Conservation (phyloP, 2,113 vertebrate genomes). For the Conger conger region DNA sequence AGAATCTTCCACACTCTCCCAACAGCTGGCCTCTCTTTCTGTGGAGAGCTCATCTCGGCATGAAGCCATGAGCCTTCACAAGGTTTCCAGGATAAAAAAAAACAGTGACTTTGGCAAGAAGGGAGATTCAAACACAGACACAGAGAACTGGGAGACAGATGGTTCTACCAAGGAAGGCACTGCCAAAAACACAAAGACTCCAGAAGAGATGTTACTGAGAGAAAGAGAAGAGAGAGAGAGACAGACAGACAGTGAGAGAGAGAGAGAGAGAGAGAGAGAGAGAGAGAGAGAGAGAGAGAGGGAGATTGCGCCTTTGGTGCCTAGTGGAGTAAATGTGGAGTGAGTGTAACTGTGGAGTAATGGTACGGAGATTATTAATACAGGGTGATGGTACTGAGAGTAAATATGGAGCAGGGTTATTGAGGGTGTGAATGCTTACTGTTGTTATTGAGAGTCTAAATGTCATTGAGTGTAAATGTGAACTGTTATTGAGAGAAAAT, state of each 20-base stretch:
- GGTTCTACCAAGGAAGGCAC: constrained; percentile 88
- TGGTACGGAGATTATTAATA: background rate
- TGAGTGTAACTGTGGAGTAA: constrained; percentile 3
- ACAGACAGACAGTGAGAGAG: constrained; percentile 33
- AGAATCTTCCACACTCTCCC: constrained; percentile 14
- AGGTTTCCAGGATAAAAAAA: constrained; percentile 88
- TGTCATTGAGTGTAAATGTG: background rate
- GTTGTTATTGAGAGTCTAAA: background rate
- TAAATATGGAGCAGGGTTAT: background rate
- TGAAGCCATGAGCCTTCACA: constrained; percentile 88
- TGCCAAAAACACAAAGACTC: constrained; percentile 87
- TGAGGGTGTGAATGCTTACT: background rate
- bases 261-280: constrained; percentile 29
- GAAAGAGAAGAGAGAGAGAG: constrained; percentile 41
- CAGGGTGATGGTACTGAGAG: background rate
- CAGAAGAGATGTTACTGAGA: constrained; percentile 89
- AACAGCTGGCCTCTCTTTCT: constrained; percentile 24
- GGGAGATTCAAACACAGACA: constrained; percentile 82
- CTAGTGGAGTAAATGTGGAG: constrained; percentile 27
- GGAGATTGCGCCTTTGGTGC: constrained; percentile 19
- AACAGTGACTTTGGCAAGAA: constrained; percentile 91
- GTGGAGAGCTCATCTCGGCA: constrained; percentile 81
- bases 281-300: constrained; percentile 16
- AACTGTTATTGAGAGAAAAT: background rate
- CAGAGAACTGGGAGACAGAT: constrained; percentile 98